A percentile compares a stretch with the other conserved stretches of the same genome.
Conservation (phyloP, 2,113 vertebrate genomes). For the Tachysurus vachellii region DNA sequence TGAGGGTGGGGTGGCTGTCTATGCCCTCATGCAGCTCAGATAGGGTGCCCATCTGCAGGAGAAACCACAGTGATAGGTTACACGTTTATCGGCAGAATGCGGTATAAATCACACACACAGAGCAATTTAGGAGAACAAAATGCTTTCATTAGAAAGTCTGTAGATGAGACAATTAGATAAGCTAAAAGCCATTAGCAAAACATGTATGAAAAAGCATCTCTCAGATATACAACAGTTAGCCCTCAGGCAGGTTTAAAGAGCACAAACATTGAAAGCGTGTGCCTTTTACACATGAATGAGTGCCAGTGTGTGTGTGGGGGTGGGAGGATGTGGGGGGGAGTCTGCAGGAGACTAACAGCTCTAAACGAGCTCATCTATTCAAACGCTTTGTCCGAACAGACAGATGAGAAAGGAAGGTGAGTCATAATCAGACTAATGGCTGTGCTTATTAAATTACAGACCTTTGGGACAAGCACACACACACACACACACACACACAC, state of each 20-base stretch:
- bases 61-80: background rate
- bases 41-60: conserved; percentile 14
- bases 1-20: conserved; percentile 18
- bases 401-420: conserved; percentile 39
- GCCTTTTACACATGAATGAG: conserved; percentile 12
- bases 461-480: background rate
- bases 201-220: background rate
- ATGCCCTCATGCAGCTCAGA: conserved; percentile 32
- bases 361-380: conserved; percentile 35
- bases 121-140: background rate
- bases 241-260: conserved; percentile 6
- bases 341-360: conserved; percentile 13
- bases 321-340: background rate
- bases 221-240: background rate
- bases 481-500: conserved; percentile 17
- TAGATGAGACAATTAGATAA: conserved; percentile 11
- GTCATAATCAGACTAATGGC: conserved; percentile 46
- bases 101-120: background rate
- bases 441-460: conserved; percentile 47
- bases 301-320: background rate
- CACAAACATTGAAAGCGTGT: background rate
- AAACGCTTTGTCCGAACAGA: conserved; percentile 16
- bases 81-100: background rate
- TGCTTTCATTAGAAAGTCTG: conserved; percentile 25
- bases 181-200: background rate